Evolutionary conservation across 1,140 invertebrate genomes (phyloP).

Genomic region (Charaxes varanes): DNA sequence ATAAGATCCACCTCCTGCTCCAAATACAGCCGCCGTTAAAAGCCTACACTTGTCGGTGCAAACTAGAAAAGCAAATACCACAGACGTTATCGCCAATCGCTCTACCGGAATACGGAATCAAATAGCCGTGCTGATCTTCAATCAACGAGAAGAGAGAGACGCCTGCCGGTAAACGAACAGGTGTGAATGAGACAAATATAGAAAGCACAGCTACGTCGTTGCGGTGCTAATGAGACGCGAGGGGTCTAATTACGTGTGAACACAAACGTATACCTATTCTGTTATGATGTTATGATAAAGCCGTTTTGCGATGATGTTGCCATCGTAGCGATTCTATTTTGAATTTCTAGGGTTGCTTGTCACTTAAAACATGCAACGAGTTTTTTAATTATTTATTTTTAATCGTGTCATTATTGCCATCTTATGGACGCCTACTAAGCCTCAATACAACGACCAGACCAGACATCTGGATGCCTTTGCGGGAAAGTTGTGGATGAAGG

Average conservation of each 20-base stretch:
- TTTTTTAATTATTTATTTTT: no score
- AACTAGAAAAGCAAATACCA: conserved; percentile 45
- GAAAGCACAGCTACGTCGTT: conserved; percentile 27
- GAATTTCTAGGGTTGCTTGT: conserved; percentile 10
- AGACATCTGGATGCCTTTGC: no score
- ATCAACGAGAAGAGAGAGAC: conserved; percentile 40
- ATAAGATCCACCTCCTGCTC: no score
- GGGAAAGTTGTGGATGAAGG: no score
- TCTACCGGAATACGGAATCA: conserved; percentile 46
- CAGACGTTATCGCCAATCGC: conserved; percentile 37
- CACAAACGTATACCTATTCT: conserved; percentile 58
- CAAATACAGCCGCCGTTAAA: no score
- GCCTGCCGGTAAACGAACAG: conserved; percentile 15
- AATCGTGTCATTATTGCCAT: no score
- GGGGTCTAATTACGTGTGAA: conserved; percentile 66
- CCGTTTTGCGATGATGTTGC: conserved; percentile 11
- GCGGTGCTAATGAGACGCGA: conserved; percentile 58
- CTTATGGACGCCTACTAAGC: no score
- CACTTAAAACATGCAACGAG: no score
- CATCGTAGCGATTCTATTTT: conserved; percentile 4
- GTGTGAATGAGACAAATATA: conserved; percentile 33
- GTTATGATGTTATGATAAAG: conserved; percentile 29
- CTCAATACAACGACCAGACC: no score
- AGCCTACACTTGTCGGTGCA: conserved; percentile 20
- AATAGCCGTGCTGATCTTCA: conserved; percentile 38